Conservation (phyloP, 2,797 vertebrate species). For the Sorex maritimensis region DNA sequence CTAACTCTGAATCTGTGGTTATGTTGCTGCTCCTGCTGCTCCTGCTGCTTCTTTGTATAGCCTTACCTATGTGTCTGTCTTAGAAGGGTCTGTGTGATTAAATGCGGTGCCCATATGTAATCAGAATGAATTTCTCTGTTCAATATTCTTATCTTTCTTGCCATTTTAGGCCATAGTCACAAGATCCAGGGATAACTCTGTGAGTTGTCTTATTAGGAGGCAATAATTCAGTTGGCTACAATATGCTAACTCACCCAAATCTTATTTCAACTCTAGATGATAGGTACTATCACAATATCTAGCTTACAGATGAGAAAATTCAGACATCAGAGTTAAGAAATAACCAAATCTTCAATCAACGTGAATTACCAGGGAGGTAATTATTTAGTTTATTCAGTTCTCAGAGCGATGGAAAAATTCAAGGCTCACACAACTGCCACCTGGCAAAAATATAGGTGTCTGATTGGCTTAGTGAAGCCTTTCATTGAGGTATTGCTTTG, state of each 20-base stretch:
- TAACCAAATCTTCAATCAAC: background rate
- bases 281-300: background rate
- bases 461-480: background rate
- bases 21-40: background rate
- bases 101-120: background rate
- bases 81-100: background rate
- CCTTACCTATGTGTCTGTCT: background rate
- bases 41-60: background rate
- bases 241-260: background rate
- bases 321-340: conserved; percentile 15
- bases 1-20: background rate
- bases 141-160: background rate
- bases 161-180: background rate
- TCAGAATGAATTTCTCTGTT: background rate
- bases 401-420: background rate
- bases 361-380: background rate
- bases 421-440: background rate
- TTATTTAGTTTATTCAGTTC: background rate
- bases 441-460: background rate
- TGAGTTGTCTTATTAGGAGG: background rate
- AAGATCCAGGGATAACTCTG: background rate
- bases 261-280: background rate
- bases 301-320: conserved; percentile 1
- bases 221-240: background rate
- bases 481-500: background rate